These are phyloP conservation scores for Brachyhypopomus gauderio DNA, from an alignment of 2,113 vertebrate species.

Conservation along the genomic window DNA sequence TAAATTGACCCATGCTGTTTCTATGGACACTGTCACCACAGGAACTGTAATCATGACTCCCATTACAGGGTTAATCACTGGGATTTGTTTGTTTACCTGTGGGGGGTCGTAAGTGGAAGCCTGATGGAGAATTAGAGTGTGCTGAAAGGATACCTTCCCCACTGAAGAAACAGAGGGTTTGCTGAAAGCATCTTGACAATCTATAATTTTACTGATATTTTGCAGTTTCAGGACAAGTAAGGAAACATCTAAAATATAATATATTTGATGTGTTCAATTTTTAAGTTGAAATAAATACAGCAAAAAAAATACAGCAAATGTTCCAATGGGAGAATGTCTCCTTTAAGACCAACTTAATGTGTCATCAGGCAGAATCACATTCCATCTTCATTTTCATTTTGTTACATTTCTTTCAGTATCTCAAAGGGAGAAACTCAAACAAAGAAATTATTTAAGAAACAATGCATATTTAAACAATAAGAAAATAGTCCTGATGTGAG, in stretches of 20 bases:
- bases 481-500: too few relatives aligned
- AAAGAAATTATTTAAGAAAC: too few relatives aligned
- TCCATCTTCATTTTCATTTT: too few relatives aligned
- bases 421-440: too few relatives aligned
- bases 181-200: neutral
- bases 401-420: too few relatives aligned
- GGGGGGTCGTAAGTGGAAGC: neutral
- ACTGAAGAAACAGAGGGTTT: neutral
- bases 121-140: neutral
- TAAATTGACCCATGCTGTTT: neutral
- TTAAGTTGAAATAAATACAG: too few relatives aligned
- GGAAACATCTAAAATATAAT: neutral
- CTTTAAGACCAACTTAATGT: too few relatives aligned
- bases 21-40: constrained; percentile 32
- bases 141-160: neutral
- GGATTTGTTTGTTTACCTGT: constrained; percentile 27
- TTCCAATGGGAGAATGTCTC: too few relatives aligned
- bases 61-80: neutral
- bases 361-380: too few relatives aligned
- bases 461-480: too few relatives aligned
- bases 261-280: neutral
- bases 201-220: neutral
- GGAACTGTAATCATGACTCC: constrained; percentile 1
- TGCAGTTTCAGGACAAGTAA: neutral
- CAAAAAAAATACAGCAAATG: too few relatives aligned